Evolutionary conservation across 1,140 invertebrate genomes (phyloP).

Genomic region (Drosophila bocki): DNA sequence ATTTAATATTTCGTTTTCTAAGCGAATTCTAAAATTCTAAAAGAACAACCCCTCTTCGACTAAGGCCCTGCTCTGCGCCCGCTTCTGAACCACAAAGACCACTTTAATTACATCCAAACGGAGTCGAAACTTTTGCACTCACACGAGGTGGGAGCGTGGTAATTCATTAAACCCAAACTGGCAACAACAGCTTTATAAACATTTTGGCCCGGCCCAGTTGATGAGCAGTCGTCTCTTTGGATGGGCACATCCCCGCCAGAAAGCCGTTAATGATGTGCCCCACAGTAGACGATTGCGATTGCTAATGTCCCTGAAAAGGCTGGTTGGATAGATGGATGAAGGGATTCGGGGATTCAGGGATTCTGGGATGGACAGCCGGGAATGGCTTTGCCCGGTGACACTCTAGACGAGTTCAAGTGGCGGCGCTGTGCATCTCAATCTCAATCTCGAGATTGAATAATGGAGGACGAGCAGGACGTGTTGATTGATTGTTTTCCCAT

Average conservation of each 20-base stretch:
- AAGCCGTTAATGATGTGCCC: slow-evolving; percentile 76
- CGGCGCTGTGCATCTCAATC: slow-evolving; percentile 72
- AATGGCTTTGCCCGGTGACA: slow-evolving; percentile 58
- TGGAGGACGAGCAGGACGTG: slow-evolving; percentile 66
- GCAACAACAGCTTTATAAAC: slow-evolving; percentile 48
- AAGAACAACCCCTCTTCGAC: background rate
- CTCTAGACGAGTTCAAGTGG: slow-evolving; percentile 50
- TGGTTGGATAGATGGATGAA: slow-evolving; percentile 27
- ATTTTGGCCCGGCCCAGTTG: slow-evolving; percentile 48
- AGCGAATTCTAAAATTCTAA: no score
- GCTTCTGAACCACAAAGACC: slow-evolving; percentile 9
- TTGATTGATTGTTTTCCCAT: slow-evolving; percentile 85
- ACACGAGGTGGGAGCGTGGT: slow-evolving; percentile 25
- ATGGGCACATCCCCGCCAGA: slow-evolving; percentile 30
- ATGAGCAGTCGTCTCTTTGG: slow-evolving; percentile 33
- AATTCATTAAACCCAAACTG: slow-evolving; percentile 75
- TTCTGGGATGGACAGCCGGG: slow-evolving; percentile 26
- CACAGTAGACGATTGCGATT: slow-evolving; percentile 70
- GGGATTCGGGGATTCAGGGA: background rate
- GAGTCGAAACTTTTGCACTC: slow-evolving; percentile 38
- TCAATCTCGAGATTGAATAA: slow-evolving; percentile 80
- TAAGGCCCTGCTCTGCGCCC: slow-evolving; percentile 12
- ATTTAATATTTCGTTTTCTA: no score
- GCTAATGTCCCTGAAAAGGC: slow-evolving; percentile 57
- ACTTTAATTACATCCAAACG: slow-evolving; percentile 68